These are phyloP conservation scores for Drosophila demipolita DNA, from an alignment of 2,888 invertebrate genomes.

Conservation along the genomic window DNA sequence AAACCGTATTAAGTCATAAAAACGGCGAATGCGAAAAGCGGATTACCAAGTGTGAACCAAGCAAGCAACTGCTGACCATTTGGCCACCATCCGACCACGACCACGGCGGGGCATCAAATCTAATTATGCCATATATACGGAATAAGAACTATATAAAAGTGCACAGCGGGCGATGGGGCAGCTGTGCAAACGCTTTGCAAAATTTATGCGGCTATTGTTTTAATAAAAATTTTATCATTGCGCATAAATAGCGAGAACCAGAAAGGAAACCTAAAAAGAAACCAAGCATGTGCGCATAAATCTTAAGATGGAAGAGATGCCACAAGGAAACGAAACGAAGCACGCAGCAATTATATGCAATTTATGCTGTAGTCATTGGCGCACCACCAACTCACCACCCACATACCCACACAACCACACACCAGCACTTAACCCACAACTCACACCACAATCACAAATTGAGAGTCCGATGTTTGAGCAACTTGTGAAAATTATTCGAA, in stretches of 20 bases:
- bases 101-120: conserved; percentile 71
- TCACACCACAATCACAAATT: conserved; percentile 45
- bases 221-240: conserved; percentile 81
- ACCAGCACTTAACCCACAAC: conserved; percentile 3
- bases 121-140: conserved; percentile 73
- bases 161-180: conserved; percentile 50
- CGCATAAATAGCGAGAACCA: conserved; percentile 59
- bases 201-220: conserved; percentile 80
- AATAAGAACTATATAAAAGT: conserved; percentile 34
- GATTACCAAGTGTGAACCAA: conserved; percentile 78
- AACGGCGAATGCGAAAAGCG: conserved; percentile 63
- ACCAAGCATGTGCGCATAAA: conserved; percentile 75
- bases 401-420: neutral
- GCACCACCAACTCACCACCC: conserved; percentile 9
- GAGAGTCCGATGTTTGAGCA: conserved; percentile 41
- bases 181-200: conserved; percentile 48
- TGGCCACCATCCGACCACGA: conserved; percentile 3
- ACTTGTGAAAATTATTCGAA: conserved; percentile 70
- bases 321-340: conserved; percentile 13
- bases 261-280: conserved; percentile 31
- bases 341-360: conserved; percentile 82
- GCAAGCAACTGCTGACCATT: conserved; percentile 42
- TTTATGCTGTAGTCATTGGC: conserved; percentile 72
- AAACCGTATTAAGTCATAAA: conserved; percentile 82
- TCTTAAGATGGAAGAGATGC: conserved; percentile 49